phyloP scores from a whole-genome alignment of 2,888 invertebrate genomes.

The Chalcosyrphus nemorum region DNA sequence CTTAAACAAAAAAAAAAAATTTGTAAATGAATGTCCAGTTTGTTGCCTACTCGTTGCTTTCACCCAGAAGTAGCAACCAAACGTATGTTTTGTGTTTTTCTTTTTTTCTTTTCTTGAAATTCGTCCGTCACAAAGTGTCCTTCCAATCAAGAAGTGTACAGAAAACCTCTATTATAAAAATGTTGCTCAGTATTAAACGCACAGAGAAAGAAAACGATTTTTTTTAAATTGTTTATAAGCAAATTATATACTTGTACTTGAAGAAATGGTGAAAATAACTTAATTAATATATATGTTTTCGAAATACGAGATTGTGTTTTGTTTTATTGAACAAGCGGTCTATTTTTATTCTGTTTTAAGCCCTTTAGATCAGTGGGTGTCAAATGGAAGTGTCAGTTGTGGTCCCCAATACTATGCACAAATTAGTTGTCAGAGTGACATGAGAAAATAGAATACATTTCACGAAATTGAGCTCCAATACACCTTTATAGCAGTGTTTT shows the following conservation, averaged over 20 bases:
- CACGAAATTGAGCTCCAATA: too few relatives aligned
- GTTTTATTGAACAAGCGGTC: background rate
- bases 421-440: too few relatives aligned
- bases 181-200: constrained; percentile 70
- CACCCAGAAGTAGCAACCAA: constrained; percentile 23
- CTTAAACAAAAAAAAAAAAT: constrained; percentile 43
- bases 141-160: constrained; percentile 26
- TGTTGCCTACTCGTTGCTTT: constrained; percentile 23
- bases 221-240: constrained; percentile 53
- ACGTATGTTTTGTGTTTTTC: constrained; percentile 37
- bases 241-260: constrained; percentile 48
- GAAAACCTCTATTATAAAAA: constrained; percentile 22
- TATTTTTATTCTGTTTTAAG: background rate
- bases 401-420: too few relatives aligned
- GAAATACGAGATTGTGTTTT: constrained; percentile 15
- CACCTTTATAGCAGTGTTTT: too few relatives aligned
- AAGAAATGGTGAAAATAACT: constrained; percentile 61
- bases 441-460: too few relatives aligned
- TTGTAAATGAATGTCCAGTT: constrained; percentile 44
- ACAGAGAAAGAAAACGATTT: constrained; percentile 23
- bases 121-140: constrained; percentile 68
- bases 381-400: too few relatives aligned
- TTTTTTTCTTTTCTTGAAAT: too few relatives aligned
- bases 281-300: constrained; percentile 64
- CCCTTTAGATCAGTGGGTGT: too few relatives aligned